phyloP scores from a whole-genome alignment of 2,797 vertebrate species.

The Bufotes viridis region DNA sequence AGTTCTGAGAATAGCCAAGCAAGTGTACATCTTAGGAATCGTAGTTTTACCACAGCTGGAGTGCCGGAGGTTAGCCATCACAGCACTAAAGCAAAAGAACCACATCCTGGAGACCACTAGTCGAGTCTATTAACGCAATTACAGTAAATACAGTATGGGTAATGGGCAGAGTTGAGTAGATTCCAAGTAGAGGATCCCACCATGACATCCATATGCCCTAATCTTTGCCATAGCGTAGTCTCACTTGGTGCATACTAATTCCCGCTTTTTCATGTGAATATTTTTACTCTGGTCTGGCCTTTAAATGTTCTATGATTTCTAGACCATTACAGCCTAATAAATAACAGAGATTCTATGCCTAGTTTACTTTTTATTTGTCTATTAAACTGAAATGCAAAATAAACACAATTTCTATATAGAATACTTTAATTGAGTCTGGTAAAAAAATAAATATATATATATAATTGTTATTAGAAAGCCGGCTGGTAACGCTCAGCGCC shows the following conservation, averaged over 20 bases:
- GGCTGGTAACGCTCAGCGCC: not conserved
- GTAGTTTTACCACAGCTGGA: no score
- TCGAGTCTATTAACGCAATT: no score
- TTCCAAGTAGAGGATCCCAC: no score
- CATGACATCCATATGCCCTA: no score
- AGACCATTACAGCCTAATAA: slow-evolving; percentile 7
- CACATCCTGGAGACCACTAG: no score
- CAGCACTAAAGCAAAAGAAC: no score
- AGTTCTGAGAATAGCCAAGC: no score
- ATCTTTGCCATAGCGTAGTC: not conserved
- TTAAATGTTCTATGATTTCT: not conserved
- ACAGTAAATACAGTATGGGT: no score
- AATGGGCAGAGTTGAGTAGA: no score
- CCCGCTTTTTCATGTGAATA: not conserved
- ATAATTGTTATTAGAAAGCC: slow-evolving; percentile 16
- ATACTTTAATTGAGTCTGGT: slow-evolving; percentile 9
- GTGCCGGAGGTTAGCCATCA: no score
- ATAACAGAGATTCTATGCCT: not conserved
- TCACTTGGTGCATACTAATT: not conserved
- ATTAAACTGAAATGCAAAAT: not conserved
- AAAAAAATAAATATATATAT: not conserved
- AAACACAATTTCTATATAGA: not conserved
- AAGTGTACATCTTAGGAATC: no score
- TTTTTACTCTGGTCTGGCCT: not conserved
- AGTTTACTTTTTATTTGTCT: slow-evolving; percentile 18